Conservation (phyloP, 2,888 invertebrate genomes). For the Punctoribates punctum region DNA sequence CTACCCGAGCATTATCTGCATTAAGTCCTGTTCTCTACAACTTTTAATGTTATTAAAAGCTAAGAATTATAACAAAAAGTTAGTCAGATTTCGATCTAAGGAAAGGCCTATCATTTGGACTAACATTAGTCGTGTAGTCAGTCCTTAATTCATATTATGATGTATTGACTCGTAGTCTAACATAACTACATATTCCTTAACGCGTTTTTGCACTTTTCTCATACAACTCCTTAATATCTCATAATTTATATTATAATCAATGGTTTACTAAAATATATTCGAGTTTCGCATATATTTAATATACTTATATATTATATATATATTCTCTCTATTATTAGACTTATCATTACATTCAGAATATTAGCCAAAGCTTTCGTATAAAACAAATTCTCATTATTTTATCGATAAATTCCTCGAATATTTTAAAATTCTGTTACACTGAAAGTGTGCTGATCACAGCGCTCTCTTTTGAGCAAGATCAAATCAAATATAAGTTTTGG, state of each 20-base stretch:
- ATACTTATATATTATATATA: no score
- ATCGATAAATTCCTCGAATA: no score
- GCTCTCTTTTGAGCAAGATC: neutral
- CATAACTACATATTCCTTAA: neutral
- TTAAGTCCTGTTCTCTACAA: neutral
- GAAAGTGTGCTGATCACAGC: neutral
- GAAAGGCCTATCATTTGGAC: neutral
- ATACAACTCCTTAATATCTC: neutral
- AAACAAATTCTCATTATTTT: no score
- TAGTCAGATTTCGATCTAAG: neutral
- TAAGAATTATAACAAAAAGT: constrained; percentile 3
- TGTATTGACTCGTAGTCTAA: neutral
- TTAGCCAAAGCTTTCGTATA: no score
- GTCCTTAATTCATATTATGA: neutral
- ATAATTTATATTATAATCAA: constrained; percentile 1
- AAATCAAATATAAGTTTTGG: no score
- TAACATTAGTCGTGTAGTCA: neutral
- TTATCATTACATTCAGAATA: no score
- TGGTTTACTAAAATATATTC: neutral
- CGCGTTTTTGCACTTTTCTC: neutral
- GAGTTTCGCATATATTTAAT: no score
- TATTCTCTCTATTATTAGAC: no score
- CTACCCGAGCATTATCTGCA: neutral
- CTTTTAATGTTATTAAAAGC: neutral
- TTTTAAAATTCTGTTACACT: no score